These are phyloP conservation scores for Drosophila ananassae DNA, from an alignment of 1,140 invertebrate genomes.

Conservation along the genomic window DNA sequence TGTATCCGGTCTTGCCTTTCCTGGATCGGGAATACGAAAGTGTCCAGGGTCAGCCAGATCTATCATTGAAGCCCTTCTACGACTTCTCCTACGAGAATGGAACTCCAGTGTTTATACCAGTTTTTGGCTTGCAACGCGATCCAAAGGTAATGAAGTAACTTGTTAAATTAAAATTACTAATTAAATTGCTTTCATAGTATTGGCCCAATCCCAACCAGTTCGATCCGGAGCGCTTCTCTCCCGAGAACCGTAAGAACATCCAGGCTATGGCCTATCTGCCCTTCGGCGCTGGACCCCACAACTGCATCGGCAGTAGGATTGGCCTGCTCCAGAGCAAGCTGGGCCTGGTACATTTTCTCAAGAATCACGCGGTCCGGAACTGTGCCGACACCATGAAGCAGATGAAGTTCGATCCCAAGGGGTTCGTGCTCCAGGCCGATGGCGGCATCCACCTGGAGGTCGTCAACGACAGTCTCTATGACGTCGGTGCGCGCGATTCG, in stretches of 20 bases:
- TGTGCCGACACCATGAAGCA: slow-evolving; percentile 50
- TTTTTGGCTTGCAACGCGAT: slow-evolving; percentile 72
- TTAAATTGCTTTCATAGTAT: slow-evolving; percentile 84
- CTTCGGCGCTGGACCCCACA: slow-evolving; percentile 91
- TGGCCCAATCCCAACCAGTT: slow-evolving; percentile 88
- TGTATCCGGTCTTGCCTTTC: slow-evolving; percentile 76
- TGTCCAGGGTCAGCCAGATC: slow-evolving; percentile 34
- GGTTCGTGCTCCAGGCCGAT: slow-evolving; percentile 57
- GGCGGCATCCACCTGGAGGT: slow-evolving; percentile 60
- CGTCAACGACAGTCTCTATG: slow-evolving; percentile 67
- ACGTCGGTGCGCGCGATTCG: not conserved
- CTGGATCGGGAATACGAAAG: slow-evolving; percentile 64
- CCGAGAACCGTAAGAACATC: slow-evolving; percentile 84
- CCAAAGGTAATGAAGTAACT: slow-evolving; percentile 56
- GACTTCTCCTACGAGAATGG: slow-evolving; percentile 60
- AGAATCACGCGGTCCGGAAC: slow-evolving; percentile 58
- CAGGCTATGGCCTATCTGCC: slow-evolving; percentile 87
- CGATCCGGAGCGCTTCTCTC: slow-evolving; percentile 87
- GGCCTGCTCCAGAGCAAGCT: slow-evolving; percentile 74
- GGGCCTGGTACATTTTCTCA: slow-evolving; percentile 72
- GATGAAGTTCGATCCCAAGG: slow-evolving; percentile 64
- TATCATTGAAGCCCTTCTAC: slow-evolving; percentile 64
- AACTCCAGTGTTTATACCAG: slow-evolving; percentile 70
- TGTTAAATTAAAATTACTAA: no score
- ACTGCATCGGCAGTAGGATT: slow-evolving; percentile 88